Percentiles rank a stretch among this genome's conserved stretches.
Conservation (phyloP, 2,113 vertebrate species). For the Dromaius novaehollandiae region DNA sequence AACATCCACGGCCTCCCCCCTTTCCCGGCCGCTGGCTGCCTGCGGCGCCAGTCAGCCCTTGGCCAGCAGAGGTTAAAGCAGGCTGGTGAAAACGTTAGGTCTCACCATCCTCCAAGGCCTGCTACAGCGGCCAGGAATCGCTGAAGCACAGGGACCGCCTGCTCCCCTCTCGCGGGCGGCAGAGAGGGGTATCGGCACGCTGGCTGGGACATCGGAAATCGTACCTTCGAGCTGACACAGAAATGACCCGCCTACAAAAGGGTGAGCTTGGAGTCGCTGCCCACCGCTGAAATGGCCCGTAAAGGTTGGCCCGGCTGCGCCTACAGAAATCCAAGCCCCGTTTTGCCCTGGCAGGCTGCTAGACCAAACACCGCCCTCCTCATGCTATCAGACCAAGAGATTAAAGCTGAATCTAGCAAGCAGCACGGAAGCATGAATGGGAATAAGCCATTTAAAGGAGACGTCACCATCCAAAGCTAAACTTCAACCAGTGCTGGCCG, state of each 20-base stretch:
- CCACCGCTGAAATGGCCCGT: background rate
- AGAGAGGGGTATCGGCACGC: background rate
- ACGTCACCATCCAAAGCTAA: background rate
- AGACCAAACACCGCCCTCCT: accelerated
- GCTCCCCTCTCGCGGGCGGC: background rate
- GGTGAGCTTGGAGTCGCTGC: background rate
- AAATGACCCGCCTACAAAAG: background rate
- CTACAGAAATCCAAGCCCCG: accelerated
- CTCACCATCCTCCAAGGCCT: background rate
- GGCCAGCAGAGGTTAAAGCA: background rate
- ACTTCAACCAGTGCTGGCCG: background rate
- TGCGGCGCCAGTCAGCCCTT: background rate
- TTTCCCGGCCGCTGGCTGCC: background rate
- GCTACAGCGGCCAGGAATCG: background rate
- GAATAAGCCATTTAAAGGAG: background rate
- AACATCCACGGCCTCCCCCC: background rate
- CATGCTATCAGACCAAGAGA: accelerated
- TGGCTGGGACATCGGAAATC: background rate
- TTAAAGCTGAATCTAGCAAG: background rate
- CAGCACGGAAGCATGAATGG: background rate
- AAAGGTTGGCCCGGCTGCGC: background rate
- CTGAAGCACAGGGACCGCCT: background rate
- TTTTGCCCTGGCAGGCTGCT: background rate
- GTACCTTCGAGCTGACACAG: background rate
- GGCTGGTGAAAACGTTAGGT: background rate